These are phyloP conservation scores for Suncus etruscus DNA, from an alignment of 2,113 vertebrate species.

Conservation along the genomic window DNA sequence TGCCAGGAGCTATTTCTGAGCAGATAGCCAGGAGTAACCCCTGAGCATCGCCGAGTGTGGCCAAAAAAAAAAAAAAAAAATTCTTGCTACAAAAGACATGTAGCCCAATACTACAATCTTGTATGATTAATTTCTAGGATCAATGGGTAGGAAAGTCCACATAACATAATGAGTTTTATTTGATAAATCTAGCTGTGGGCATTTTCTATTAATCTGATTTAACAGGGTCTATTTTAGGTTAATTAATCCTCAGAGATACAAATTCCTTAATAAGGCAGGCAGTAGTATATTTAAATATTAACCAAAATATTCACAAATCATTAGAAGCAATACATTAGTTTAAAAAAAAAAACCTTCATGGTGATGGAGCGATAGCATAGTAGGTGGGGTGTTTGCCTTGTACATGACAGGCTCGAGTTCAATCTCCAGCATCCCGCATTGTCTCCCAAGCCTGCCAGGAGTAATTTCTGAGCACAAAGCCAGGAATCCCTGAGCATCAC, in stretches of 20 bases:
- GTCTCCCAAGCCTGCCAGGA: no score
- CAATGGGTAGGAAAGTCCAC: conserved; percentile 20
- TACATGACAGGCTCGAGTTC: no score
- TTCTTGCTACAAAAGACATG: conserved; percentile 37
- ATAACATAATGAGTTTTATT: conserved; percentile 56
- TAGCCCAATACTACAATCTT: conserved; percentile 42
- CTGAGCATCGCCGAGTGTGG: no score
- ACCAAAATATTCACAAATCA: conserved; percentile 69
- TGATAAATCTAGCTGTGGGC: not conserved
- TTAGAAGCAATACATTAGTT: conserved; percentile 43
- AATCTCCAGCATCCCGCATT: no score
- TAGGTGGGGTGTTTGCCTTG: no score
- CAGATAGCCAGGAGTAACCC: no score
- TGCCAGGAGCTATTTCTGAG: no score
- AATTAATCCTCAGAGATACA: conserved; percentile 66
- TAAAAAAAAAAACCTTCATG: conserved; percentile 31
- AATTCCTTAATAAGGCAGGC: conserved; percentile 63
- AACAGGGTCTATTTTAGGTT: conserved; percentile 61
- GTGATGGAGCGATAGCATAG: no score
- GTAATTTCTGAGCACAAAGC: no score
- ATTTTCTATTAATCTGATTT: conserved; percentile 63
- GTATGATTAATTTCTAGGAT: conserved; percentile 56
- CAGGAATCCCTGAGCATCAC: no score
- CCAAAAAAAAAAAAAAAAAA: conserved; percentile 70
- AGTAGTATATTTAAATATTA: conserved; percentile 66